Base-by-base conservation (phyloP, 2,113 vertebrate species). In the Nothocercus julius region DNA sequence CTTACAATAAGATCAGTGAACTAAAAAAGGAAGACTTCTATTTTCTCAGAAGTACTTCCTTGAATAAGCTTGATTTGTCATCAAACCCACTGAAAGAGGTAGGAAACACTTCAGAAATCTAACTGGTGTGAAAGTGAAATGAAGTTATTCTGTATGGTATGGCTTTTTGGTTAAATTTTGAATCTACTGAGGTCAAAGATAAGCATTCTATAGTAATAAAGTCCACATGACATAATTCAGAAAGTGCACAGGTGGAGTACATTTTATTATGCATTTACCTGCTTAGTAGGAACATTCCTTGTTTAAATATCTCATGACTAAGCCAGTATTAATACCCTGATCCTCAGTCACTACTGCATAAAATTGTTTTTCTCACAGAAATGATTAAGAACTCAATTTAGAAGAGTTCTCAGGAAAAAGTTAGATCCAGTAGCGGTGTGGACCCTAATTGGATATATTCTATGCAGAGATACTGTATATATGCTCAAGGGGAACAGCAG, bases 41-140 rank as follows among this genome's bases (percentile, higher is more conserved):
- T 73, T 99, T 98, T 96, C 98, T 99, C 32, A 94, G 85, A 34
- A 96, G 94, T 58, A 98, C 98, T 3, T 98, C 97, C 79, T 89
- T 99, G 58, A 97, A 94, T 64, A 97, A 96, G 47, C 98, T 99
- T 90, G 98, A 98, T 82, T 97, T 99, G 81, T 99, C 99, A 47
- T 97, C 96, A 67, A 98, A 99, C 89, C 93, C 96, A 40, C 95
- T 99, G 59, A 98, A 97, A 97, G 97, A 95, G 97, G 99, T 99
- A 98, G 96, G 97, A 80, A 93, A 20, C 19, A 36, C 83, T 93
- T 82, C 2, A 79, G 54, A 78, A 87, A 67, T 89, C 74, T 21
- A 21, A 12, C 17, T 11, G 24, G 8, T 78, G 6, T 59, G 80
- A 82, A 10, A 32, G 58, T 21, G 63, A 85, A 83, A 73, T 73